Evolutionary conservation across 2,797 vertebrate genomes (phyloP).

Genomic region (Scolopax bukidnonensis): DNA sequence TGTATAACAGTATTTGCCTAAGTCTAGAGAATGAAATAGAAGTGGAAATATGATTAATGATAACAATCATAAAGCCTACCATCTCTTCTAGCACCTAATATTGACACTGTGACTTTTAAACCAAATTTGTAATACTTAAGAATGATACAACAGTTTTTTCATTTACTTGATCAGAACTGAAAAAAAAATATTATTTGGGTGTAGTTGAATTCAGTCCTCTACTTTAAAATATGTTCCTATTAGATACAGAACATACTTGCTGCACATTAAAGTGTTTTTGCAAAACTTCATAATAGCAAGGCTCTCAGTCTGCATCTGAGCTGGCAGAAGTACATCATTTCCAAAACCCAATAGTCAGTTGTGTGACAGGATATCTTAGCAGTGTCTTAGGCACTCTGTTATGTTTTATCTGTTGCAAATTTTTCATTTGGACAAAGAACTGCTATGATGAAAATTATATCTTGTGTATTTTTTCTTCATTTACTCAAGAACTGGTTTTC

Average conservation of each 20-base stretch:
- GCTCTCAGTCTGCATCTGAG: neutral
- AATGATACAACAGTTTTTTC: neutral
- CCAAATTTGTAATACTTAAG: neutral
- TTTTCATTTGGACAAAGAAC: conserved; percentile 1
- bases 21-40: neutral
- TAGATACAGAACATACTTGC: neutral
- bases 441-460: neutral
- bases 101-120: neutral
- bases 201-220: neutral
- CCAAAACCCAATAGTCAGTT: neutral
- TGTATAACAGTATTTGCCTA: neutral
- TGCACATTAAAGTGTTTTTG: neutral
- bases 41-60: neutral
- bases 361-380: neutral
- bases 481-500: neutral
- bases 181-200: neutral
- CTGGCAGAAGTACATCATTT: neutral
- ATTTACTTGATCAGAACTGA: neutral
- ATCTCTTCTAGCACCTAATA: neutral
- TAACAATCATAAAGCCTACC: neutral
- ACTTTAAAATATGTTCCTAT: neutral
- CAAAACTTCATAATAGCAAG: neutral
- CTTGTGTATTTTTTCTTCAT: neutral
- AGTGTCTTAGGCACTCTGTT: neutral
- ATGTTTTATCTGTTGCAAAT: neutral